Conservation (phyloP, 2,113 vertebrate genomes). For the Notothenia coriiceps region DNA sequence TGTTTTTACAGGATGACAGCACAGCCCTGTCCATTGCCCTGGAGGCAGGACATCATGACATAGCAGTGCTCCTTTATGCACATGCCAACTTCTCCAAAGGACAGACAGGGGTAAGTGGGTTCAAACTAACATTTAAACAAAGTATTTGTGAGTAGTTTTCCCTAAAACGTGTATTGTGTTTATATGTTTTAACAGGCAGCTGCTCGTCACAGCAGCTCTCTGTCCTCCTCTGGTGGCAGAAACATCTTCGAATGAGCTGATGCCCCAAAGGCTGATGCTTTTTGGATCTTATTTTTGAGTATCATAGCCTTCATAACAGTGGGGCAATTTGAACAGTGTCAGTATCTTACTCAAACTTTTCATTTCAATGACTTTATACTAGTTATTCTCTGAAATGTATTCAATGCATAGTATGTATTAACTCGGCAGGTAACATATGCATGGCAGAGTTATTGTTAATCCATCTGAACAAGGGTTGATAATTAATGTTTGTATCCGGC, state of each 20-base stretch:
- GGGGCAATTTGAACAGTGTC: background rate
- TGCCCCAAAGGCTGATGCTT: background rate
- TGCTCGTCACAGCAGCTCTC: conserved; percentile 86
- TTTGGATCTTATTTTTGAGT: background rate
- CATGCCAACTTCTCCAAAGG: conserved; percentile 94
- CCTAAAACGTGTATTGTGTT: background rate
- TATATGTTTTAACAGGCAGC: conserved; percentile 83
- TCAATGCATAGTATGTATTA: background rate
- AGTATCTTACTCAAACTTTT: background rate
- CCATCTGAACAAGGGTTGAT: background rate
- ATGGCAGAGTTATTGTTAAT: conserved; percentile 10
- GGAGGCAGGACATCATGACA: conserved; percentile 96
- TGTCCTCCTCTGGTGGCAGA: conserved; percentile 86
- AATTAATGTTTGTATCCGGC: background rate
- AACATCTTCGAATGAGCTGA: conserved; percentile 84
- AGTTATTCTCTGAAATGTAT: background rate
- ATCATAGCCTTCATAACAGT: background rate
- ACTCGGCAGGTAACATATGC: conserved; percentile 10
- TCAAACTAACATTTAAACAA: conserved; percentile 1
- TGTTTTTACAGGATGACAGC: conserved; percentile 90
- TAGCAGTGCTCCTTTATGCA: conserved; percentile 95
- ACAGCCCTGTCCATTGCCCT: conserved; percentile 96
- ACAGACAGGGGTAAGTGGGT: conserved; percentile 86
- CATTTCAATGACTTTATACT: background rate
- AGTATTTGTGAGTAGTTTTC: background rate